A percentile compares a stretch with the other conserved stretches of the same genome.
Evolutionary conservation across 1,140 invertebrate species (phyloP).

Genomic region (Drosophila bocqueti): DNA sequence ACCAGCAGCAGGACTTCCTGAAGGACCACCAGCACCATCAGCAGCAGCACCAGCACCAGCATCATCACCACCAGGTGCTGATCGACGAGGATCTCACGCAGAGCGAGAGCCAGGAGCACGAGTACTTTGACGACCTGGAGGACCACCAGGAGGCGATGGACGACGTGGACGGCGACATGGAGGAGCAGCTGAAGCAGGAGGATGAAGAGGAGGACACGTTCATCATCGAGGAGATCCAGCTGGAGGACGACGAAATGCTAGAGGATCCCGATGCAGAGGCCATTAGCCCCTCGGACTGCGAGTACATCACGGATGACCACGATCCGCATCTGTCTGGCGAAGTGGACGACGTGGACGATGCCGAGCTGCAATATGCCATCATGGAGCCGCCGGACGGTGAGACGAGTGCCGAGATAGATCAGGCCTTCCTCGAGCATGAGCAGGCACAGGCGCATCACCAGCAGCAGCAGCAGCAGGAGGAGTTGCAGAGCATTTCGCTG

Average conservation of each 20-base stretch:
- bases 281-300: constrained; percentile 61
- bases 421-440: constrained; percentile 64
- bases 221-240: constrained; percentile 81
- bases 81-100: constrained; percentile 76
- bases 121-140: constrained; percentile 68
- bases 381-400: constrained; percentile 73
- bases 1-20: constrained; percentile 73
- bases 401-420: constrained; percentile 67
- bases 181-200: constrained; percentile 36
- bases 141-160: constrained; percentile 54
- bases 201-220: constrained; percentile 77
- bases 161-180: constrained; percentile 45
- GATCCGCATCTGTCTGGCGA: constrained; percentile 64
- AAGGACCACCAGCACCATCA: constrained; percentile 55
- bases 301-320: constrained; percentile 70
- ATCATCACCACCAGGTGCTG: constrained; percentile 65
- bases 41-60: constrained; percentile 55
- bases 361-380: constrained; percentile 69
- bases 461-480: constrained; percentile 35
- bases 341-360: constrained; percentile 61
- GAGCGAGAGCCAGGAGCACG: constrained; percentile 69
- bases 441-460: constrained; percentile 39
- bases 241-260: constrained; percentile 78
- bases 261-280: constrained; percentile 68
- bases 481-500: constrained; percentile 62